Base-by-base conservation (phyloP, 2,888 invertebrate genomes). In the Calameuta filiformis region DNA sequence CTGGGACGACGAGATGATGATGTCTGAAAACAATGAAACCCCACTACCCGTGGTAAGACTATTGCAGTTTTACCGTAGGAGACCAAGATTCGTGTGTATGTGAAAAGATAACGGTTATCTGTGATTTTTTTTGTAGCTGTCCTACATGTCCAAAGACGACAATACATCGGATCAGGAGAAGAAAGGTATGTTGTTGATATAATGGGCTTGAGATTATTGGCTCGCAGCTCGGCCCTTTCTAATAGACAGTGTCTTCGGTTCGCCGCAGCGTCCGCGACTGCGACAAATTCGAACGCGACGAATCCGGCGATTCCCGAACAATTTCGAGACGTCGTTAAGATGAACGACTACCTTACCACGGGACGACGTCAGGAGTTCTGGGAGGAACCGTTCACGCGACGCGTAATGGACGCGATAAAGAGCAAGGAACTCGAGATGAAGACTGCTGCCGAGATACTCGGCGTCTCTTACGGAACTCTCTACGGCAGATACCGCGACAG, bases 401-500 rank as follows among this genome's bases (percentile, higher is more conserved):
- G 97, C 88, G 95, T 97, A 71, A 96, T 97, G 96, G 97, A 97
- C 90, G 96, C 97, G 31, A 97, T 97, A 37, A 95, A 97, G 87
- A 95, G 96, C 82, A 97, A 97, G 92, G 97, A 97, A 93, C 92
- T 98, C 88, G 97, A 98, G 92, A 97, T 98, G 97, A 98, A 98
- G 92, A 96, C 96, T 84, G 97, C 97, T 3, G 97, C 97, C 3
- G 97, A 97, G 91, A 94, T 98, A 79, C 93, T 97, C 74, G 97
- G 97, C 1, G 97, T 98, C 0, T 97, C 97, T 74, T 98, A 98
- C 92, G 97, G 97, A 9, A 97, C 97, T 0, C 93, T 98, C 11
- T 97, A 98, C 90, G 97, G 97, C 3, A 93, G 97, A 87, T 98
- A 98, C 90, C 93, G 97, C 9, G 97, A 98, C 92, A 97, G 96